Base-by-base conservation (phyloP, 2,797 vertebrate species). In the Sciurus vulgaris region DNA sequence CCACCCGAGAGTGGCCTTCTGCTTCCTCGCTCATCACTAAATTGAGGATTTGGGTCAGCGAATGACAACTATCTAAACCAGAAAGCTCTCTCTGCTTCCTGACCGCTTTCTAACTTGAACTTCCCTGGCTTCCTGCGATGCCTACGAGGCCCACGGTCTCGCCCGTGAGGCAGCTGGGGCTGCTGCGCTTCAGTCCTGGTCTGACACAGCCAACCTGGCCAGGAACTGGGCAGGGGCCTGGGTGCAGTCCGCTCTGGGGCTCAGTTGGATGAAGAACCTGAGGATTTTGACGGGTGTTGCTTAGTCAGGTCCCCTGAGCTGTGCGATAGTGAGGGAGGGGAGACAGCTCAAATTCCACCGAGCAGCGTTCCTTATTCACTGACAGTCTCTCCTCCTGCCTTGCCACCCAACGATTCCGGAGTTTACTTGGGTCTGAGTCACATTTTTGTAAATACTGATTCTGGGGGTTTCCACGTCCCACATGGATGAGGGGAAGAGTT, bases 251-350 rank as follows among this genome's bases (percentile, higher is more conserved):
- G 28, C 8, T 11, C 0, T 0, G 35, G 41, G 67, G 38, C 2
- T 51, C 22, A 8, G 10, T 10, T 4, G 20, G 5, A 9, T 38
- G 12, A 49, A 61, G 4, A 61, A 11, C 4, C 7, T 18, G 4
- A 1, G 7, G 38, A 2, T 26, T 59, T 13, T 5, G 44, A 4
- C n/a, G 56, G 35, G 8, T 67, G 15, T 38, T 49, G 6, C 30
- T 18, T 56, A 12, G 30, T 10, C 51, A 33, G 17, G 9, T 17
- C 13, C 6, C 2, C 59, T 0, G 0, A 2, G 13, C 4, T 11
- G 4, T 44, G 24, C 24, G 0, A 0, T 0, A 17, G 4, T 2
- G 59, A 73, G 20, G 26, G 2, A 38, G 76, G 17, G 1, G 14
- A 11, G 15, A 82, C 47, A 47, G 2, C 11, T 76, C 47, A 76